Base-by-base conservation (phyloP, 1,140 invertebrate genomes). In the Pentalonia nigronervosa region DNA sequence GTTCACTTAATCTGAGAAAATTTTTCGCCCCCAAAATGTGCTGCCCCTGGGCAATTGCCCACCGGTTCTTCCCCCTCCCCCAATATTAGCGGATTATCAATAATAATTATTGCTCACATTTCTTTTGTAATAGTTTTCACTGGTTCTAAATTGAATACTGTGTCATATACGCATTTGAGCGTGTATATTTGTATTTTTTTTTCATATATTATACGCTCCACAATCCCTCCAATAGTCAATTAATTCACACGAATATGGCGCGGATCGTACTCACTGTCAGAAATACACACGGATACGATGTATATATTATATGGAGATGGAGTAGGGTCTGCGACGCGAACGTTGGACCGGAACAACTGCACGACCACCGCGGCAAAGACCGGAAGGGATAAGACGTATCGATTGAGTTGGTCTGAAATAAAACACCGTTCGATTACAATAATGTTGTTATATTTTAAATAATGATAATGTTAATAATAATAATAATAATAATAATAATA, bases 301-400 rank as follows among this genome's bases (percentile, higher is more conserved):
- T 76, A 76, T 34, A 9, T 56, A 67, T 30, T 67, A 67, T 23
- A 17, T 76, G 6, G 17, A 17, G 47, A 50, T 30, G 86, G 47
- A 50, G 47, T 87, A 48, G 47, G 87, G 87, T 53, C 87, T 2
- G 47, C 41, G 84, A 34, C 47, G n/a, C 30, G 47, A 34, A 36
- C 21, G 47, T 88, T 88, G 53, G 87, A 88, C 87, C 87, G 87
- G 87, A 88, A 88, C 48, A 88, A 53, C 87, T 23, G 47, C 48
- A 88, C 48, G 47, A 88, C 84, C 20, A 53, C 20, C 8, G 4
- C 76, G 9, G n/a, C 41, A 47, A 25, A 25, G 84, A 7, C 86
- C 86, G 86, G 47, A 48, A 34, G 17, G 86, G 86, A 87, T 87
- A 87, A 87, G 86, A 48, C 45, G 86, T 87, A 87, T 87, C 86